These are phyloP conservation scores for Drosophila kambysellisi DNA, from an alignment of 2,888 invertebrate genomes.

Conservation along the genomic window DNA sequence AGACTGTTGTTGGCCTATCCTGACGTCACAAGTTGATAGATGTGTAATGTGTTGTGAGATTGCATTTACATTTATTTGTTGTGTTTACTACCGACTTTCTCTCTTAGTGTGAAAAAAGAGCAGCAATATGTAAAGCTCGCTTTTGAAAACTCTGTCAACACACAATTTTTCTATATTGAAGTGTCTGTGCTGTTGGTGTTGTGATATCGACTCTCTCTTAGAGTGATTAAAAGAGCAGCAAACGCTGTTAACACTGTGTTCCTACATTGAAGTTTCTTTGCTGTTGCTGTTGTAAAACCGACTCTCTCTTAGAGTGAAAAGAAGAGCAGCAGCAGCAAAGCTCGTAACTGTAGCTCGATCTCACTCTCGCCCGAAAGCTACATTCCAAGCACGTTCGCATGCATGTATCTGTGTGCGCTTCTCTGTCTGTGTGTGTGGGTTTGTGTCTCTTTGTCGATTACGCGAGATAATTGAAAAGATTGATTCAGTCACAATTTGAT, in stretches of 20 bases:
- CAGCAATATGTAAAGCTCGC: neutral
- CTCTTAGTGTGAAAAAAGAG: neutral
- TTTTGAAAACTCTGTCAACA: neutral
- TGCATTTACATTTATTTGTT: neutral
- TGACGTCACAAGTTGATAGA: slow-evolving; percentile 6
- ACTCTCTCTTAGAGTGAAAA: neutral
- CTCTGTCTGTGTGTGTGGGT: neutral
- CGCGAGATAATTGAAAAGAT: slow-evolving; percentile 13
- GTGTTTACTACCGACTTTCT: neutral
- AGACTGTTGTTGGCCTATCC: too few relatives aligned
- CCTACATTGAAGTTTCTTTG: neutral
- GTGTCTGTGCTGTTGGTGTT: neutral
- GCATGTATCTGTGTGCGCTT: too few relatives aligned
- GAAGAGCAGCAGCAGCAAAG: neutral
- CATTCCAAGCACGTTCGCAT: slow-evolving; percentile 1
- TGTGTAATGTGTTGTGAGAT: neutral
- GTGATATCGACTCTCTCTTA: neutral
- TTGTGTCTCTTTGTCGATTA: slow-evolving; percentile 4
- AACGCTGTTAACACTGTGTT: neutral
- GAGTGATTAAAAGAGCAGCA: neutral
- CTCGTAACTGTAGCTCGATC: neutral
- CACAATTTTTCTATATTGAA: neutral
- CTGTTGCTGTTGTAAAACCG: neutral
- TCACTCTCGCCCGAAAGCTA: neutral
- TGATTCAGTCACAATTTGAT: slow-evolving; percentile 8